Percentiles rank a stretch among this genome's conserved stretches.
phyloP scores from a whole-genome alignment of 2,888 invertebrate genomes.

The Drosophila mimica region DNA sequence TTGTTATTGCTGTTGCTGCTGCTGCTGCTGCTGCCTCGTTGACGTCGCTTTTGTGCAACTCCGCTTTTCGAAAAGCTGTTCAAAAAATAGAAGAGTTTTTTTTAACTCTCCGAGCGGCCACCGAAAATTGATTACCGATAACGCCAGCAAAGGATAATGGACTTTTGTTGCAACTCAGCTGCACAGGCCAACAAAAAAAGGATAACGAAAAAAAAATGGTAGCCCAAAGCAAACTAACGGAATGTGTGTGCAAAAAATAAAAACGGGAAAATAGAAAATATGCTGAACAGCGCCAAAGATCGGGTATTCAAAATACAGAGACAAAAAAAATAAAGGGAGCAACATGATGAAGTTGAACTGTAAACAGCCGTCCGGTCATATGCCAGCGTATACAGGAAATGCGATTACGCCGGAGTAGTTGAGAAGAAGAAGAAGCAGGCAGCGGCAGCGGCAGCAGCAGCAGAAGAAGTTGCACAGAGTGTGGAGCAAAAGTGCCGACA shows the following conservation, averaged over 20 bases:
- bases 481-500: conserved; percentile 30
- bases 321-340: conserved; percentile 33
- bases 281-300: conserved; percentile 55
- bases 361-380: conserved; percentile 21
- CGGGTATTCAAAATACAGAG: conserved; percentile 43
- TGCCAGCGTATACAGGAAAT: conserved; percentile 43
- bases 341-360: conserved; percentile 23
- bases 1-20: conserved; percentile 41
- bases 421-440: conserved; percentile 12
- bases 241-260: background rate
- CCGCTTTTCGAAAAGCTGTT: conserved; percentile 52
- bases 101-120: conserved; percentile 43
- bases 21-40: conserved; percentile 46
- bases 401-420: conserved; percentile 47
- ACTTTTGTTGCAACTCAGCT: conserved; percentile 68
- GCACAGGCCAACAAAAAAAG: conserved; percentile 29
- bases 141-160: conserved; percentile 77
- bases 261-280: conserved; percentile 28
- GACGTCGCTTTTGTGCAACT: conserved; percentile 51
- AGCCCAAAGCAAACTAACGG: conserved; percentile 17
- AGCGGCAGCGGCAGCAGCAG: background rate
- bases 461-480: background rate
- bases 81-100: conserved; percentile 36
- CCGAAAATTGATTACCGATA: conserved; percentile 79
- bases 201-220: conserved; percentile 9